Base-by-base conservation (phyloP, 2,797 vertebrate genomes). In the Melanotaenia maccullochi region DNA sequence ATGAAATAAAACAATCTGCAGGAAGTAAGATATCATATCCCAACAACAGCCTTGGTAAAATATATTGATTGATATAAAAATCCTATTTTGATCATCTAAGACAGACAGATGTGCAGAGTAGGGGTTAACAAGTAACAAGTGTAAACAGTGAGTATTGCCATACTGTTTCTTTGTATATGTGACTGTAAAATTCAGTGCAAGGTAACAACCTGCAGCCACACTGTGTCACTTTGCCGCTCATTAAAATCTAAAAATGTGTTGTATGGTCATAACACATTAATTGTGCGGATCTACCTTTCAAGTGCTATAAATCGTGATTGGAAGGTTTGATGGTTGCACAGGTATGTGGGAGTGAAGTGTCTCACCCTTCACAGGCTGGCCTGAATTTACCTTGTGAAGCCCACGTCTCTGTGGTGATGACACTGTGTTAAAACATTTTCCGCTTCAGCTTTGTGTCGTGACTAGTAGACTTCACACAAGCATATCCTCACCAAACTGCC, bases 271-370 rank as follows among this genome's bases (percentile, higher is more conserved):
- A 54, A 25, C 40, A 16, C 12, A 44, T 52, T 61, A 60, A 62
- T 40, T 51, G n/a, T 14, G 18, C 0, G 35, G 56, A 33, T 56
- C 35, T 54, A 65, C 13, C 40, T 68, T 62, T 18, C 0, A 20
- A 73, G 60, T 11, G 14, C 62, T 62, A 44, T 66, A 71, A 83
- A 73, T 87, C 77, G 78, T 90, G 85, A 87, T 63, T 78, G 28
- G 52, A 71, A 68, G 25, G 75, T 74, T 70, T n/a, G 40, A 51
- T 12, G 25, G 57, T n/a, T 36, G 75, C 57, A 59, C 68, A 65
- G 75, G 52, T 74, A 64, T 56, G 82, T 89, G 71, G 90, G 86
- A 83, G 82, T 80, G 66, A 77, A 84, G 78, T 61, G 44, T 81
- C 76, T 89, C 67, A 67, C 78, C 83, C 60, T 72, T 84, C 85